A percentile compares a stretch with the other conserved stretches of the same genome.
These are phyloP conservation scores for Globodera rostochiensis DNA, from an alignment of 1,140 invertebrate genomes.

Conservation along the genomic window DNA sequence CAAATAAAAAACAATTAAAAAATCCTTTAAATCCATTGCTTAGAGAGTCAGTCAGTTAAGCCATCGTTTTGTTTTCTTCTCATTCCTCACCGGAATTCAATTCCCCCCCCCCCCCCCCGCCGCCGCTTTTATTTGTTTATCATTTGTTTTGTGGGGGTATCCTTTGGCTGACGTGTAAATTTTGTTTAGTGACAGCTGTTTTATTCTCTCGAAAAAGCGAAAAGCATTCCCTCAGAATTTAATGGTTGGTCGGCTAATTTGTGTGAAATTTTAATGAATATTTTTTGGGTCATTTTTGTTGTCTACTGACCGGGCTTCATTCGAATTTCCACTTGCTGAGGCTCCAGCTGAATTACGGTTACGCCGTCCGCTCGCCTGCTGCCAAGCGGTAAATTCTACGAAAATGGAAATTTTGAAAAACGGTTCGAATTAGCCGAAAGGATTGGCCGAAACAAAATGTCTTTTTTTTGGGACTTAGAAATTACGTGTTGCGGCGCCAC, in stretches of 20 bases:
- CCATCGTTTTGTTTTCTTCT: neutral
- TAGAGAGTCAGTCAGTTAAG: no score
- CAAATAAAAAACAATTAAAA: no score
- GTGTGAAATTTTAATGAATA: neutral
- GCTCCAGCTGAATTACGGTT: conserved; percentile 56
- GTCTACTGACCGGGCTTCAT: conserved; percentile 54
- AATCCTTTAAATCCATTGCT: no score
- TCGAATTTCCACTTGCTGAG: conserved; percentile 58
- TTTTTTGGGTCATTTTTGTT: neutral
- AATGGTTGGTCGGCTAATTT: no score
- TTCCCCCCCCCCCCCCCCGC: neutral
- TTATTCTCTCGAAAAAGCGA: neutral
- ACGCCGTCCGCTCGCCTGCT: conserved; percentile 48
- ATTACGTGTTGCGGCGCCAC: conserved; percentile 53
- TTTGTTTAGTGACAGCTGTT: neutral
- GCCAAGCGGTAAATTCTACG: conserved; percentile 58
- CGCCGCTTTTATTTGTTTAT: neutral
- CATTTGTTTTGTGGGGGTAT: neutral
- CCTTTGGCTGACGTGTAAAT: neutral
- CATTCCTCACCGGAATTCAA: neutral
- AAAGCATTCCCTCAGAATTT: no score
- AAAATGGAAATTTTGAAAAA: conserved; percentile 13
- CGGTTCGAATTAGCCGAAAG: no score
- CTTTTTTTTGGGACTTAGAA: conserved; percentile 10
- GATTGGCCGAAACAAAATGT: neutral